A percentile compares a stretch with the other conserved stretches of the same genome.
These are phyloP conservation scores for Anastrepha obliqua DNA, from an alignment of 1,140 invertebrate species.

Conservation along the genomic window DNA sequence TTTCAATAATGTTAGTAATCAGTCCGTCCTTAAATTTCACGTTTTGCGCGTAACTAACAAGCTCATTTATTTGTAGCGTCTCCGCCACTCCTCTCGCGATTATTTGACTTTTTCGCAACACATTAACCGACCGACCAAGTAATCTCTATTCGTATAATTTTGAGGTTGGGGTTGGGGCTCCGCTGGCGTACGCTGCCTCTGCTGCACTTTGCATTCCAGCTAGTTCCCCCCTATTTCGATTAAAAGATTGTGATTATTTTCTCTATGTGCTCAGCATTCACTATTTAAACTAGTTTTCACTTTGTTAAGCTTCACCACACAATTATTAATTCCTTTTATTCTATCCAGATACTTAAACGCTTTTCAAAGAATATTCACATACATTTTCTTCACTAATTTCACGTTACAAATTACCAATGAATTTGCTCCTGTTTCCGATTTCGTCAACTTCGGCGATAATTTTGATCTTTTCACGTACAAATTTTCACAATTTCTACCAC, in stretches of 20 bases:
- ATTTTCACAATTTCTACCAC: constrained; percentile 48
- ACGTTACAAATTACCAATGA: constrained; percentile 11
- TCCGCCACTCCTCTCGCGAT: constrained; percentile 36
- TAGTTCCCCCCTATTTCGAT: constrained; percentile 34
- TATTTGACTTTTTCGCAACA: constrained; percentile 50
- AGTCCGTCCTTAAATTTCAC: background rate
- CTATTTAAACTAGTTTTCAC: background rate
- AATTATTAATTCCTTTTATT: background rate
- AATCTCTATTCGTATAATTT: constrained; percentile 46
- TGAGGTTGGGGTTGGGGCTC: constrained; percentile 33
- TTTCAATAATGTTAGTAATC: background rate
- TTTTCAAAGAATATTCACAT: background rate
- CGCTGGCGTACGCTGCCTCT: constrained; percentile 10
- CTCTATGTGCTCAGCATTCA: constrained; percentile 7
- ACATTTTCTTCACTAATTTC: constrained; percentile 3
- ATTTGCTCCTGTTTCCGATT: constrained; percentile 18
- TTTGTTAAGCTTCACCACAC: background rate
- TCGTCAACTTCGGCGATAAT: constrained; percentile 33
- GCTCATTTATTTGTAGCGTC: constrained; percentile 14
- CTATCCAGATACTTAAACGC: background rate
- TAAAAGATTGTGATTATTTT: background rate
- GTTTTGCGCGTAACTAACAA: constrained; percentile 49
- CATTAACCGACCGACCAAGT: constrained; percentile 52
- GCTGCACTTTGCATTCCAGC: constrained; percentile 47
- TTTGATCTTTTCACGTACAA: constrained; percentile 51